These are phyloP conservation scores for Leucania comma DNA, from an alignment of 2,888 invertebrate genomes.

Conservation along the genomic window DNA sequence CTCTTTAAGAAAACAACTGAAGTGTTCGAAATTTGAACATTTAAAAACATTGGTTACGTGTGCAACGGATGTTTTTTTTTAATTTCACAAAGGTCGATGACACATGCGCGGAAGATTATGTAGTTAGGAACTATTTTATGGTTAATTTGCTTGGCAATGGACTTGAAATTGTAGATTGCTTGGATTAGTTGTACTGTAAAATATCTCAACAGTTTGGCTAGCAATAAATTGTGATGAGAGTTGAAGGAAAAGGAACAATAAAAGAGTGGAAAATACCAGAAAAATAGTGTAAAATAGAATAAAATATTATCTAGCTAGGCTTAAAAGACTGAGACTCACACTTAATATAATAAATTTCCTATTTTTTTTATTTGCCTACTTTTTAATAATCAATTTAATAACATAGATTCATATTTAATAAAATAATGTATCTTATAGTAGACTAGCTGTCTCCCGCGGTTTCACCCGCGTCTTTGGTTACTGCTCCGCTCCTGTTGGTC, in stretches of 20 bases:
- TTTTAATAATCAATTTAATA: no score
- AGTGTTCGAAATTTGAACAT: conserved; percentile 51
- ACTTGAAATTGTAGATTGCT: conserved; percentile 2
- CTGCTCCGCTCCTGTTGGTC: no score
- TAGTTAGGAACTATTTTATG: conserved; percentile 42
- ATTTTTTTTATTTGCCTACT: no score
- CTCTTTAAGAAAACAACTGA: conserved; percentile 40
- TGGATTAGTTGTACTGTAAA: conserved; percentile 12
- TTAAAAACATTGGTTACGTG: conserved; percentile 70
- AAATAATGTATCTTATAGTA: no score
- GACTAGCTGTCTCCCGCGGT: no score
- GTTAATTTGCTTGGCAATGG: conserved; percentile 38
- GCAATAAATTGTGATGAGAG: conserved; percentile 1
- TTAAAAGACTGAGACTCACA: no score
- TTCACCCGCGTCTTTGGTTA: no score
- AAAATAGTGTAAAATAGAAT: no score
- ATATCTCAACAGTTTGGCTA: background rate
- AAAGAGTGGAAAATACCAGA: no score
- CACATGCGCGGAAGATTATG: conserved; percentile 34
- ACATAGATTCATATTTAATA: no score
- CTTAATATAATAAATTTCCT: no score
- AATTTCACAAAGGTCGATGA: conserved; percentile 53
- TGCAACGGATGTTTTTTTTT: conserved; percentile 63
- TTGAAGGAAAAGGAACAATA: background rate
- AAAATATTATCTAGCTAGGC: no score